Evolutionary conservation across 2,797 vertebrate species (phyloP), one percentile per base, ranked within the genome.

Genomic region (Pangasius sanitwongsei): DNA sequence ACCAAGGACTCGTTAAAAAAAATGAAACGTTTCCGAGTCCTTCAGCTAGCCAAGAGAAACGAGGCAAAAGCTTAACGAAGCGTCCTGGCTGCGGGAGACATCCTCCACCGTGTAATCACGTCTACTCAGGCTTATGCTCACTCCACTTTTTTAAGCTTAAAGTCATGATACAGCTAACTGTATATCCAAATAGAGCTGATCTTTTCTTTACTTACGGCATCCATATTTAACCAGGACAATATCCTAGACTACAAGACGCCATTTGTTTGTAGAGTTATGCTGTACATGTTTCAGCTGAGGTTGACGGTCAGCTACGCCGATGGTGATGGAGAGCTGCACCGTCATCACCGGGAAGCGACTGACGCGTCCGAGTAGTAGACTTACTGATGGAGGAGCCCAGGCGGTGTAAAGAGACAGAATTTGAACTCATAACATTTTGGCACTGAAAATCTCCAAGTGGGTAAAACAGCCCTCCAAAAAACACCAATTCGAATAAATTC

Each of bases 1-100:
- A 92, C 90, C 90, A 85, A 85, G 69, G 85, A 88, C 89, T 90
- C 85, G 86, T 90, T 89, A 92, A 91, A 90, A 90, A 90, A 78
- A 87, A 90, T 92, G 63, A 92, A 92, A 87, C 18, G 48, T 86
- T 91, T 91, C 87, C 88, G 89, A 88, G 81, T 75, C 70, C 57
- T 44, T 86, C 44, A 57, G 74, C 86, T 78, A 61, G 81, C 90
- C 84, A 86, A 88, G 88, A 87, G 53, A 90, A 86, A 80, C 20
- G 53, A 86, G 44, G 70, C 31, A 87, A 78, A 88, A 70, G 61
- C 77, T 88, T 87, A 92, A 90, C 6, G 80, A 89, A 89, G 86
- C 89, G 87, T 87, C 48, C 70, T 20, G 59, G 80, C 78, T 86
- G 59, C 53, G 41, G 86, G 44, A 87, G 88, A 88, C 59, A 72